Percentiles rank a stretch among this genome's conserved stretches.
Evolutionary conservation across 1,140 invertebrate genomes (phyloP).

Genomic region (Spodoptera frugiperda): DNA sequence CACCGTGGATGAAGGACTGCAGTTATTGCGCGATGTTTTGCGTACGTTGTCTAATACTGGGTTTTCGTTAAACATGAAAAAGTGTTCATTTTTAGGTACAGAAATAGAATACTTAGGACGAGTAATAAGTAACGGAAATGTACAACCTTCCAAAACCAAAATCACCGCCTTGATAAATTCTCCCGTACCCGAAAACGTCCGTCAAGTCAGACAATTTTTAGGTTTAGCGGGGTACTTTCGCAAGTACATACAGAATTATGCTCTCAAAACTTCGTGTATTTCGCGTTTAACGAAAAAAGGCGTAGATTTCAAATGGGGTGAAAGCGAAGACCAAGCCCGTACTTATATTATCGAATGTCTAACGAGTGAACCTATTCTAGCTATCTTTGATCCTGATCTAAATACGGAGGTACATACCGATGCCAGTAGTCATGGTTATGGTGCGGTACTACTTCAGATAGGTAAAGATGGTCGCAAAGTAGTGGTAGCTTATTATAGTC

Average conservation of each 20-base stretch:
- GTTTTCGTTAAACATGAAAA: slow-evolving; percentile 62
- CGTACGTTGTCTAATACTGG: slow-evolving; percentile 49
- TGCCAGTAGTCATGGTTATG: slow-evolving; percentile 55
- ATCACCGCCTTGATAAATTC: slow-evolving; percentile 66
- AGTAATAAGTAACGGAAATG: slow-evolving; percentile 57
- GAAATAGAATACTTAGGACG: slow-evolving; percentile 61
- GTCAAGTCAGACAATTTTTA: slow-evolving; percentile 65
- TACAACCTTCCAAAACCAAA: slow-evolving; percentile 65
- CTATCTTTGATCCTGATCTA: slow-evolving; percentile 59
- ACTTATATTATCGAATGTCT: slow-evolving; percentile 48
- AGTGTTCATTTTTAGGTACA: slow-evolving; percentile 59
- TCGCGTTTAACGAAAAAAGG: slow-evolving; percentile 58
- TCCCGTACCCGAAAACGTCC: slow-evolving; percentile 60
- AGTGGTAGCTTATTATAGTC: slow-evolving; percentile 65
- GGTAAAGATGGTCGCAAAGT: slow-evolving; percentile 53
- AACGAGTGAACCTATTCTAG: slow-evolving; percentile 55
- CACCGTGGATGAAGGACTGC: slow-evolving; percentile 34
- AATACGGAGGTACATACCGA: slow-evolving; percentile 64
- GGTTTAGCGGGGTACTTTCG: slow-evolving; percentile 71
- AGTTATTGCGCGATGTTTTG: slow-evolving; percentile 50
- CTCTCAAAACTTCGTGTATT: slow-evolving; percentile 58
- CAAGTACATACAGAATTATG: slow-evolving; percentile 63
- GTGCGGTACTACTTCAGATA: slow-evolving; percentile 59
- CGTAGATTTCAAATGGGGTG: slow-evolving; percentile 45
- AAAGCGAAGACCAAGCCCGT: slow-evolving; percentile 40